Conservation (phyloP, 1,140 invertebrate genomes). For the Phocides pigmalion region DNA sequence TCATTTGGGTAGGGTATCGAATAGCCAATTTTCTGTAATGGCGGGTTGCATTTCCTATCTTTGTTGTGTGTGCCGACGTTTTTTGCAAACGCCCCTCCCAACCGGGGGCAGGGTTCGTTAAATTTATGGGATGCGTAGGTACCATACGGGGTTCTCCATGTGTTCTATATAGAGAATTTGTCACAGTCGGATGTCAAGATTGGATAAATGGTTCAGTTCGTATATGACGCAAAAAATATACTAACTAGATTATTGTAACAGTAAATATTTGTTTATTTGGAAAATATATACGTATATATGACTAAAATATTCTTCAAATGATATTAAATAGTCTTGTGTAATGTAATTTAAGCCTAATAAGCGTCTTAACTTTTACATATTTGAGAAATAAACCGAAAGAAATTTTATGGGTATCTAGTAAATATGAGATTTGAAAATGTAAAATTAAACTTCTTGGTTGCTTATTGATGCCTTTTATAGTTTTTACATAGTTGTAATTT, state of each 20-base stretch:
- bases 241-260: no score
- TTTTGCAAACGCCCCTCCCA: constrained; percentile 75
- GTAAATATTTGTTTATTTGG: not conserved
- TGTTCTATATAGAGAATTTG: constrained; percentile 8
- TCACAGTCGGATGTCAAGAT: constrained; percentile 10
- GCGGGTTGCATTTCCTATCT: constrained; percentile 74
- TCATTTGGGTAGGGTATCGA: constrained; percentile 52
- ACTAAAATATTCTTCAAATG: no score
- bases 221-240: not conserved
- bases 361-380: no score
- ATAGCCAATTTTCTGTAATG: constrained; percentile 78
- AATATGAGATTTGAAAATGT: no score
- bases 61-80: constrained; percentile 73
- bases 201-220: constrained; percentile 31
- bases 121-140: constrained; percentile 57
- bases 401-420: no score
- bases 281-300: no score
- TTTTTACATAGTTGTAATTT: no score
- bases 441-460: no score
- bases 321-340: no score
- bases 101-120: constrained; percentile 47
- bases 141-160: constrained; percentile 31
- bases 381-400: no score
- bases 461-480: no score
- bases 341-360: no score